Evolutionary conservation across 2,113 vertebrate species (phyloP).

Genomic region (Oncorhynchus kisutch): DNA sequence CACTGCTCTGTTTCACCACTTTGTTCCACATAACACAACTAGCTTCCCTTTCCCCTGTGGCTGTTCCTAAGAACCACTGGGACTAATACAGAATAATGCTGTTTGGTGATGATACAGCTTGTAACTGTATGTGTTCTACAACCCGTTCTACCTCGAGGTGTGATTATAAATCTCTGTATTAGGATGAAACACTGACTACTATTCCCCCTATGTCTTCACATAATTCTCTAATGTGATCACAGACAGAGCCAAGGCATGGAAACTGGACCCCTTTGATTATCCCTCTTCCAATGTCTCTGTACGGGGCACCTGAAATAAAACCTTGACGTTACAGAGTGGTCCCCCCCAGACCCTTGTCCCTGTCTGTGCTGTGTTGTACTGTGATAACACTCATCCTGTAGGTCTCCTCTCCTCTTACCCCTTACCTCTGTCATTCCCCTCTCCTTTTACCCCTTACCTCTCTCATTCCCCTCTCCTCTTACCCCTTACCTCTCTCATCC

Average conservation of each 20-base stretch:
- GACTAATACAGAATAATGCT: constrained; percentile 31
- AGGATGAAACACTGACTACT: constrained; percentile 54
- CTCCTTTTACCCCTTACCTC: constrained; percentile 31
- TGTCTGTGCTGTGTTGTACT: constrained; percentile 26
- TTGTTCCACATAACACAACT: constrained; percentile 13
- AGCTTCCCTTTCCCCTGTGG: constrained; percentile 8
- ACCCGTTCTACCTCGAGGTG: constrained; percentile 46
- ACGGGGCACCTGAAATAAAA: neutral
- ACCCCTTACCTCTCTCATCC: constrained; percentile 17
- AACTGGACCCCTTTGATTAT: constrained; percentile 60
- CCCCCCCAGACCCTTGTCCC: neutral
- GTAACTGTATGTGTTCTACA: constrained; percentile 10
- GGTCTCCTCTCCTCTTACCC: constrained; percentile 36
- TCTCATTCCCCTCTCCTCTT: constrained; percentile 22
- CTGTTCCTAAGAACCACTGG: constrained; percentile 31
- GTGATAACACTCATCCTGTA: constrained; percentile 68
- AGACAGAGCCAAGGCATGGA: constrained; percentile 39
- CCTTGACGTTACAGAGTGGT: neutral
- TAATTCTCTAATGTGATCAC: constrained; percentile 59
- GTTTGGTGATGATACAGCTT: neutral
- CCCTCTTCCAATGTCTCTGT: constrained; percentile 17
- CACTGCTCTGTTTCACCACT: constrained; percentile 18
- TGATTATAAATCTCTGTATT: constrained; percentile 59
- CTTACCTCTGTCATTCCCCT: constrained; percentile 20
- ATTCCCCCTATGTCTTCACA: constrained; percentile 67